These are phyloP conservation scores for Venustaconcha ellipsiformis DNA, from an alignment of 1,140 invertebrate genomes.

Conservation along the genomic window DNA sequence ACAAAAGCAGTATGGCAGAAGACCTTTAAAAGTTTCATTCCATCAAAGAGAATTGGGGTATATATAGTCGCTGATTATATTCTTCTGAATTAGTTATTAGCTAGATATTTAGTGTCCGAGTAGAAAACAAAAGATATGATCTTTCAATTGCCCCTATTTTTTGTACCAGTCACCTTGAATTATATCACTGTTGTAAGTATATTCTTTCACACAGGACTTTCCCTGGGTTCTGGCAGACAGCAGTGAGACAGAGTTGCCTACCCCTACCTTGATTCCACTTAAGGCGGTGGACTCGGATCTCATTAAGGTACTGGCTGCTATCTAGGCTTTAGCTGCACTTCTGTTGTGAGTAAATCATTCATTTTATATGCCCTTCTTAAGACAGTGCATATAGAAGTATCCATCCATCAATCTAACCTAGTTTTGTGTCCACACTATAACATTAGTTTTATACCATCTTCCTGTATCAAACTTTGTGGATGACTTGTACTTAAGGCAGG, in stretches of 20 bases:
- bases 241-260: constrained; percentile 15
- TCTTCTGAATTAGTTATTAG: too few species aligned
- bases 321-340: background rate
- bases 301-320: constrained; percentile 12
- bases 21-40: background rate
- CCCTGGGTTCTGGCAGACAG: constrained; percentile 26
- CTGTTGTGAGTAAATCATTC: too few species aligned
- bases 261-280: constrained; percentile 19
- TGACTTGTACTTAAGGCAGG: too few species aligned
- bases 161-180: background rate
- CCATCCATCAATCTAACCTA: too few species aligned
- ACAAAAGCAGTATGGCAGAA: too few species aligned
- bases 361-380: too few species aligned
- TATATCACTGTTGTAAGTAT: background rate
- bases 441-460: too few species aligned
- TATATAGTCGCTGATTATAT: too few species aligned
- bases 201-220: constrained; percentile 18
- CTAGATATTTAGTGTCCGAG: background rate
- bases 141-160: background rate
- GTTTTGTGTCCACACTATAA: too few species aligned
- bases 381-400: too few species aligned
- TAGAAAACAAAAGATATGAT: background rate
- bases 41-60: background rate
- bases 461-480: too few species aligned
- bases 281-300: constrained; percentile 14